Base-by-base conservation (phyloP, 2,797 vertebrate species). In the Nannoperca obscura region DNA sequence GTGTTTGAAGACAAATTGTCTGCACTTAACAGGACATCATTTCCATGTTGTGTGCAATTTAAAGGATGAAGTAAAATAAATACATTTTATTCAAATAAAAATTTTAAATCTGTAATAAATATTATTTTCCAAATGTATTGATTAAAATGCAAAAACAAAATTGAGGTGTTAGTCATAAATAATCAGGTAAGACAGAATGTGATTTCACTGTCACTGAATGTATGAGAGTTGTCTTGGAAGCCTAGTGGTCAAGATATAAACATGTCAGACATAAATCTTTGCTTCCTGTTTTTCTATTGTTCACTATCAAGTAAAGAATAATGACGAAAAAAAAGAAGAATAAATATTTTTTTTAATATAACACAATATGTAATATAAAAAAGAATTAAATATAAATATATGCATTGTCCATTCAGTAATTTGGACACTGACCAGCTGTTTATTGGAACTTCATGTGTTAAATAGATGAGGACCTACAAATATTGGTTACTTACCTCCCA, bases 1-100 rank as follows among this genome's bases (percentile, higher is more conserved):
- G 34, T 36, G 57, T 76, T 58, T 70, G 46, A 64, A 65, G 17
- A 32, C 32, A 32, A 4, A 69, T 30, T n/a, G 54, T 9, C 58
- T 15, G 32, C 22, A 40, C 44, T 68, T 63, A 40, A 14, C 9
- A 19, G 13, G 12, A 47, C 34, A 55, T 58, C 5, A 60, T 42
- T 55, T 46, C 34, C 49, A 22, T 53, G 15, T 54, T 53, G 30
- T 0, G 0, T 46, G 17, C 11, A 40, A 47, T 62, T 27, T 42
- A 32, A 44, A 44, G 7, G 8, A 24, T 11, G 11, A 4, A 22
- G 2, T 24, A 46, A 42, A 72, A 59, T 54, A 46, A 53, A 58
- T 5, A 58, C 22, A 32, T 3, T 15, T 0, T 12, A 38, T 2
- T 10, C 9, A 1, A n/a, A 17, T 55, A 24, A 20, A 1, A 36